These are phyloP conservation scores for Fopius arisanus DNA, from an alignment of 1,140 invertebrate genomes.

Conservation along the genomic window DNA sequence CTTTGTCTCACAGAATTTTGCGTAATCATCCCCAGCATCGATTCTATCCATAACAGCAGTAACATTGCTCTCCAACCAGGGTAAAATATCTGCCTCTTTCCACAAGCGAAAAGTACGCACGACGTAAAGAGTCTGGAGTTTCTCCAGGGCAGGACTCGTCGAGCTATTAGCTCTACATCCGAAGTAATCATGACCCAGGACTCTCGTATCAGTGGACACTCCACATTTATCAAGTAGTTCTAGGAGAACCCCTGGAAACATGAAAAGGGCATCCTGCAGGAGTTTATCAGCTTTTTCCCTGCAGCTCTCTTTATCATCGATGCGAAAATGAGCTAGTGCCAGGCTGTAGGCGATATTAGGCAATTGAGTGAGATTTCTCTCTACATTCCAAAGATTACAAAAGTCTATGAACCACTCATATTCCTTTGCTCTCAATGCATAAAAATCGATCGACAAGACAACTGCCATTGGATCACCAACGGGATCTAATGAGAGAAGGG, in stretches of 20 bases:
- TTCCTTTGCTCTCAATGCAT: constrained; percentile 83
- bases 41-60: constrained; percentile 72
- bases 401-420: constrained; percentile 84
- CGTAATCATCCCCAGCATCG: constrained; percentile 68
- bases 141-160: constrained; percentile 71
- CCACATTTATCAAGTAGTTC: constrained; percentile 81
- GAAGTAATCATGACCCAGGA: constrained; percentile 58
- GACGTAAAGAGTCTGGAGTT: constrained; percentile 79
- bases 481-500: constrained; percentile 77
- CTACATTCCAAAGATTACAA: constrained; percentile 69
- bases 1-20: constrained; percentile 71
- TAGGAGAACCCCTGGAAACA: constrained; percentile 82
- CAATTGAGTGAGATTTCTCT: constrained; percentile 80
- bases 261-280: constrained; percentile 81
- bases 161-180: constrained; percentile 44
- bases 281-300: constrained; percentile 69
- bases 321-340: constrained; percentile 79
- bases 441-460: constrained; percentile 85
- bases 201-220: constrained; percentile 74
- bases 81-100: constrained; percentile 79
- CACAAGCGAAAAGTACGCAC: constrained; percentile 78
- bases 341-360: constrained; percentile 90
- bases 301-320: constrained; percentile 42
- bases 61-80: constrained; percentile 81
- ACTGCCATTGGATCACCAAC: constrained; percentile 84